Evolutionary conservation across 2,113 vertebrate genomes (phyloP), one percentile per base, ranked within the genome.

Genomic region (Podarcis cretensis): DNA sequence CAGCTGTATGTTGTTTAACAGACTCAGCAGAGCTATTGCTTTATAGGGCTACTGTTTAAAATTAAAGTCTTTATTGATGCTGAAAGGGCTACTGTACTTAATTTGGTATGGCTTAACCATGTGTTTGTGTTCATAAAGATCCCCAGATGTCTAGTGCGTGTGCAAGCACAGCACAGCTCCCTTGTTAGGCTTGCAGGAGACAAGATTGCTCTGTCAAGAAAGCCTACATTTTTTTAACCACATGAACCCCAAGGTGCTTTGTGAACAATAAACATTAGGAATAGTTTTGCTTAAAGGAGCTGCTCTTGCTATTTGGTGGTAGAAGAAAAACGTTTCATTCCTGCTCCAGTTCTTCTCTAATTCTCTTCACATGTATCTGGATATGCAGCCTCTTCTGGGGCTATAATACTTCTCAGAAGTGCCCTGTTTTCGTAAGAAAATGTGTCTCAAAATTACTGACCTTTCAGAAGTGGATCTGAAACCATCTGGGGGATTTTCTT

Each of bases 1-100:
- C 48, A 87, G 84, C 93, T 86, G 35, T 40, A 4, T 79, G 85
- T 84, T 84, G 10, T 80, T 90, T 83, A 63, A 84, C 85, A 87
- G 65, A 73, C 6, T 85, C 87, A 84, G 23, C 85, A 68, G 37
- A 74, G 27, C 0, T 14, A 27, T 43, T 87, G 35, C 37, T 82
- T 78, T 80, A 65, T 87, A 90, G 59, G n/a, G 8, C 71, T 81
- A 14, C 0, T 3, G 77, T 85, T 35, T 88, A 83, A 83, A 88
- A 83, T 88, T 83, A 83, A 63, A 63, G 74, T 84, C 82, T 77
- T 86, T 43, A 2, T 65, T 87, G 13, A 16, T 66, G 87, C 66
- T 89, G 79, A 12, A 75, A 90, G 78, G 66, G 83, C 88, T 86
- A 30, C 83, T 66, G 48, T n/a, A 81, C 90, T 87, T 32, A 57